Percentiles rank a stretch among this genome's conserved stretches.
These are phyloP conservation scores for Cossypha niveicapilla DNA, from an alignment of 2,797 vertebrate species.

Conservation along the genomic window DNA sequence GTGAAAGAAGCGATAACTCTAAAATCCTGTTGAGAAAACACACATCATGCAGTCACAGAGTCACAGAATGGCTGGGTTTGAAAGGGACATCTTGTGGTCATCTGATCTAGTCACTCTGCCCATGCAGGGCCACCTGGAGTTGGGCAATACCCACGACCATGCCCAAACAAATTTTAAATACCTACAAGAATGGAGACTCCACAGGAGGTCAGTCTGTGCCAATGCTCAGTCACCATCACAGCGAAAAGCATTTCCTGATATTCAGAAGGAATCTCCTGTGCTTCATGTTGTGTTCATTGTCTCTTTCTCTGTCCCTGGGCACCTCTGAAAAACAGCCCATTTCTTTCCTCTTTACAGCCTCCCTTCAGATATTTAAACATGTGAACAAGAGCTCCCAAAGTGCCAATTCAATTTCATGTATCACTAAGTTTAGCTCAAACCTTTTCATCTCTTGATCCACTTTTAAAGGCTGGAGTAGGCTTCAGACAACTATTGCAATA, in stretches of 20 bases:
- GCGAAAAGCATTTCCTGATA: not conserved
- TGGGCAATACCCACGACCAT: not conserved
- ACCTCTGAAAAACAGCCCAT: not conserved
- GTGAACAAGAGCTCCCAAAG: not conserved
- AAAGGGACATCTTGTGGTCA: not conserved
- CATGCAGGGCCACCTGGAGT: not conserved
- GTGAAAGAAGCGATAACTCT: not conserved
- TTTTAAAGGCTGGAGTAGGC: not conserved
- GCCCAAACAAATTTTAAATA: not conserved
- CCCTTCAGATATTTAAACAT: not conserved
- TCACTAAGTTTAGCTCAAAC: not conserved
- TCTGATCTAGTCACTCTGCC: not conserved
- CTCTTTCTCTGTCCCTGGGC: not conserved
- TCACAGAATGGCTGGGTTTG: not conserved
- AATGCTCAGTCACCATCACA: too few relatives aligned
- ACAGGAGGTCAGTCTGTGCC: not conserved
- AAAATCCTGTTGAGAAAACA: not conserved
- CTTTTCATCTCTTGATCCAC: accelerated
- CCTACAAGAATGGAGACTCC: not conserved
- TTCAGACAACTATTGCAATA: not conserved
- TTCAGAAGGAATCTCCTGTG: not conserved
- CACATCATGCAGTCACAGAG: accelerated
- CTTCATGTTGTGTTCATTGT: not conserved
- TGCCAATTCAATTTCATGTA: not conserved
- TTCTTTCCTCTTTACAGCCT: not conserved